Evolutionary conservation across 2,797 vertebrate genomes (phyloP).

Genomic region (Petrocephalus sullivani): DNA sequence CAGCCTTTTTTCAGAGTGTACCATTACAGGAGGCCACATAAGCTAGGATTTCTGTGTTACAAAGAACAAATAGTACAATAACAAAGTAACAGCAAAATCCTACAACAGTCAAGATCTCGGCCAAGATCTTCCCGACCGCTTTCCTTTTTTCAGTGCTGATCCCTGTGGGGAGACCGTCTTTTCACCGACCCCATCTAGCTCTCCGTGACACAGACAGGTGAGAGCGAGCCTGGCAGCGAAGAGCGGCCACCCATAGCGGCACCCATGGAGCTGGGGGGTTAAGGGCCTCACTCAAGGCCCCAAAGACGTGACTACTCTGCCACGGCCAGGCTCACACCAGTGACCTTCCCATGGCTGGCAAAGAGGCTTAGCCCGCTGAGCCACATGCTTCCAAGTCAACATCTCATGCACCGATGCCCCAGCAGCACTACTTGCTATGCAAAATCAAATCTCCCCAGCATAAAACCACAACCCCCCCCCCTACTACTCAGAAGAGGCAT

Average conservation of each 20-base stretch:
- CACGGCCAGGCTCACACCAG: background rate
- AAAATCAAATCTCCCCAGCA: background rate
- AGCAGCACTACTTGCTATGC: background rate
- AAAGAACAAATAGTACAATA: background rate
- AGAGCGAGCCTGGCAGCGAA: background rate
- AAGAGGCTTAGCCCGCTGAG: background rate
- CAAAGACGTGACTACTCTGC: background rate
- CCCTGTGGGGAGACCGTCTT: background rate
- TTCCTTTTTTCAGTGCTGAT: background rate
- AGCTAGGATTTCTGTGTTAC: background rate
- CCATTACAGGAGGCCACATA: background rate
- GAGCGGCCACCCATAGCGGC: background rate
- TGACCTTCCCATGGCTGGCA: background rate
- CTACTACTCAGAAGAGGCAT: background rate
- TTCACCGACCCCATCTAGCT: background rate
- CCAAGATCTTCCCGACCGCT: background rate
- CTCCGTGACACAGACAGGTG: background rate
- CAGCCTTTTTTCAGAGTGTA: background rate
- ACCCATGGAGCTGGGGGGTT: background rate
- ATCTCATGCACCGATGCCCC: background rate
- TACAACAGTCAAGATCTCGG: background rate
- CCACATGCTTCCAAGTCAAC: background rate
- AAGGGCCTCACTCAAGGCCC: background rate
- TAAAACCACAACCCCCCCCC: background rate
- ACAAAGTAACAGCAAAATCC: background rate